phyloP scores from a whole-genome alignment of 2,888 invertebrate genomes.

The Mythimna lalbum region DNA sequence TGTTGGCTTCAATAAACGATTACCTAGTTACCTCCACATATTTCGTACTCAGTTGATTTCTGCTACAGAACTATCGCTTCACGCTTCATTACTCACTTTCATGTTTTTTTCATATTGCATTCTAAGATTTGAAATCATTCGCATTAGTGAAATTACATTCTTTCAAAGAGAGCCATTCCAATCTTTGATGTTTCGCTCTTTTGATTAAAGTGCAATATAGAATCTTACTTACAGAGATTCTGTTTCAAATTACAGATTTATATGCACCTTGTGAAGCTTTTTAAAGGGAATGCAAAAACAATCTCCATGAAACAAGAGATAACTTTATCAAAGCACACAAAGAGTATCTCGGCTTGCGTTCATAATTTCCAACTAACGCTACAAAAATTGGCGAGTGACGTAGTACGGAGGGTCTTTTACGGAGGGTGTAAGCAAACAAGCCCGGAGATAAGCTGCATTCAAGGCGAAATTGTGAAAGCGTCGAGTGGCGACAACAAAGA shows the following conservation, averaged over 20 bases:
- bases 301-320: conserved; percentile 65
- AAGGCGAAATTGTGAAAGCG: conserved; percentile 86
- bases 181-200: conserved; percentile 6
- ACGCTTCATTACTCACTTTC: conserved; percentile 44
- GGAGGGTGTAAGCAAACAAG: conserved; percentile 81
- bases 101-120: conserved; percentile 33
- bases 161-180: not conserved
- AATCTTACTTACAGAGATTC: conserved; percentile 22
- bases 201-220: conserved; percentile 15
- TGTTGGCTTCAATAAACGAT: conserved; percentile 68
- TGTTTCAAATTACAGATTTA: conserved; percentile 46
- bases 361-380: conserved; percentile 83
- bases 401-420: conserved; percentile 75
- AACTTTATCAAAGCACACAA: conserved; percentile 68
- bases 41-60: conserved; percentile 60
- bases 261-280: conserved; percentile 40
- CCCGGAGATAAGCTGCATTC: conserved; percentile 87
- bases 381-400: conserved; percentile 80
- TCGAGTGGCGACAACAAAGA: conserved; percentile 82
- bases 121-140: conserved; percentile 17
- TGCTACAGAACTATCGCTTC: conserved; percentile 38
- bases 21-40: conserved; percentile 70
- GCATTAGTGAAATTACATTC: not conserved
- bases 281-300: conserved; percentile 57
- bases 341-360: conserved; percentile 72